phyloP scores from a whole-genome alignment of 2,113 vertebrate genomes.

The Haemorhous mexicanus region DNA sequence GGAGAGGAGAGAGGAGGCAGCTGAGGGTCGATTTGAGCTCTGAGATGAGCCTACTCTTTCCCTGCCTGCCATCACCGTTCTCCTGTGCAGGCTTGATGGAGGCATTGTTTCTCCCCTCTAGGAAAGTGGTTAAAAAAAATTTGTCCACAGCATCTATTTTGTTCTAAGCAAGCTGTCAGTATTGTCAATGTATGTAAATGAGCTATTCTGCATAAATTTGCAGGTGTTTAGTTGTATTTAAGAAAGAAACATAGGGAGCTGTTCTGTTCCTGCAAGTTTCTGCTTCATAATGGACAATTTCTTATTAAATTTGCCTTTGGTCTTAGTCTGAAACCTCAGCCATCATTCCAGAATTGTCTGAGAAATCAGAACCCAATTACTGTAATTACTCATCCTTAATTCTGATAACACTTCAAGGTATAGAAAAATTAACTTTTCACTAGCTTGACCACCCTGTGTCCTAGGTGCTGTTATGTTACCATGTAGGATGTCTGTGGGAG shows the following conservation, averaged over 20 bases:
- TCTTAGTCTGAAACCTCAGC: not conserved
- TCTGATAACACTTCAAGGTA: not conserved
- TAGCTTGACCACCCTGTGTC: not conserved
- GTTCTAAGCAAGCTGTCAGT: conserved; percentile 6
- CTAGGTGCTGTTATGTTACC: not conserved
- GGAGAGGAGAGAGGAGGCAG: not conserved
- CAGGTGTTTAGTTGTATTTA: not conserved
- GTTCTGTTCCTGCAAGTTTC: not conserved
- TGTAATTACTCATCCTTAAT: not conserved
- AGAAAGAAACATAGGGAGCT: not conserved
- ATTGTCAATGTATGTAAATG: not conserved
- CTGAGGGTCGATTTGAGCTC: not conserved
- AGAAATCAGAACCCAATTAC: not conserved
- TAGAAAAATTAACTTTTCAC: not conserved
- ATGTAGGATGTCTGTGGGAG: not conserved
- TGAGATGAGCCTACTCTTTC: not conserved
- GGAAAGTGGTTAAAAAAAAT: not conserved
- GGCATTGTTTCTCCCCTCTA: not conserved
- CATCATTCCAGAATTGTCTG: not conserved
- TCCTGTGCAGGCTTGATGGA: not conserved
- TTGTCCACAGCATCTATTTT: not conserved
- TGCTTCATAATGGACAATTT: not conserved
- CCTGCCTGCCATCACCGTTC: fast-evolving
- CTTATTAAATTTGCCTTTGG: not conserved
- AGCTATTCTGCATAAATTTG: not conserved